A percentile compares a stretch with the other conserved stretches of the same genome.
Conservation (phyloP, 1,140 invertebrate species). For the Orius insidiosus region DNA sequence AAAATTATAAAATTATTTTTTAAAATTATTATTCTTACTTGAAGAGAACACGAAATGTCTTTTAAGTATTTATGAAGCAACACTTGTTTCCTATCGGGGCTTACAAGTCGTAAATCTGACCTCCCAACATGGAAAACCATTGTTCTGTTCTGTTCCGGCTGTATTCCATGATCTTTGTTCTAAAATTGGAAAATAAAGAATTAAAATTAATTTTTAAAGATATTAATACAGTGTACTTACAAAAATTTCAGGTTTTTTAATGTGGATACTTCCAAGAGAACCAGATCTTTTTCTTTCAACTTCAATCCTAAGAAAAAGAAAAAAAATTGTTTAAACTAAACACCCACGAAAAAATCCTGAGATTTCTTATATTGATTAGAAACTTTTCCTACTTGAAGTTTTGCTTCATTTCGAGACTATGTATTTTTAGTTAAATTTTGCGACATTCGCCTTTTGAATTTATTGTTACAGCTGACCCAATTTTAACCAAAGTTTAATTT, state of each 20-base stretch:
- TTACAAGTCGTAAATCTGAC: slow-evolving; percentile 72
- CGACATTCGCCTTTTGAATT: too few species aligned
- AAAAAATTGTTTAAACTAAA: too few species aligned
- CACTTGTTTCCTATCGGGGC: slow-evolving; percentile 77
- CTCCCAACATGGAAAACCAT: slow-evolving; percentile 81
- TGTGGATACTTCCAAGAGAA: slow-evolving; percentile 25
- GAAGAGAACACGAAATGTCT: slow-evolving; percentile 77
- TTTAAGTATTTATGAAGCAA: slow-evolving; percentile 70
- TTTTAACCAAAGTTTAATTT: too few species aligned
- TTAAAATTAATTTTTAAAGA: neutral
- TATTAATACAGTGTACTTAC: slow-evolving; percentile 7
- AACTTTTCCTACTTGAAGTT: too few species aligned
- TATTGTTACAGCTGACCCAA: too few species aligned
- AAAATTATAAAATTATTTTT: slow-evolving; percentile 6
- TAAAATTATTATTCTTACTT: slow-evolving; percentile 32
- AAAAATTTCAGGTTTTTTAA: slow-evolving; percentile 14
- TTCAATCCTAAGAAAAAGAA: slow-evolving; percentile 24
- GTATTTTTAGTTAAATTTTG: too few species aligned
- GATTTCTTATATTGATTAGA: too few species aligned
- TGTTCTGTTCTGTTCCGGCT: slow-evolving; percentile 55
- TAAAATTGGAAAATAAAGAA: neutral
- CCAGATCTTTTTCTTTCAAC: slow-evolving; percentile 25
- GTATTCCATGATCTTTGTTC: neutral
- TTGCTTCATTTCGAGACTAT: too few species aligned
- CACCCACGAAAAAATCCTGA: too few species aligned